Conservation (phyloP, 1,140 invertebrate genomes). For the Nasonia longicornis region DNA sequence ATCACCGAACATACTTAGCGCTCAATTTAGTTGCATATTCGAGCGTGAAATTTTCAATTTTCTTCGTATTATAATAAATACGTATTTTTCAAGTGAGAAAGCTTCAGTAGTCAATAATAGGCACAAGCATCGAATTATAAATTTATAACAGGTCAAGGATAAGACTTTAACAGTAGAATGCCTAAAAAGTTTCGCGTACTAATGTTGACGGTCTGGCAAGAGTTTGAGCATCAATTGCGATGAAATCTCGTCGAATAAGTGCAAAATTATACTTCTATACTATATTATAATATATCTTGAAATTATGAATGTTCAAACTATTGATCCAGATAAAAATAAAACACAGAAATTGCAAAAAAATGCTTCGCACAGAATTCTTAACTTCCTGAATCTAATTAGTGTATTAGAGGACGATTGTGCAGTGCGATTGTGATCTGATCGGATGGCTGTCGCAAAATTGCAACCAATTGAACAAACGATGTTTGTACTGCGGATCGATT, state of each 20-base stretch:
- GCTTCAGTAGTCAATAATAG: constrained; percentile 9
- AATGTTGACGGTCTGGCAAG: background rate
- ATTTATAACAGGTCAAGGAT: background rate
- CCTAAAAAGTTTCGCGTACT: background rate
- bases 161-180: constrained; percentile 1
- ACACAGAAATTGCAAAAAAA: background rate
- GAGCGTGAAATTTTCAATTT: background rate
- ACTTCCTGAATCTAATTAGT: background rate
- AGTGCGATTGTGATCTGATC: constrained; percentile 1
- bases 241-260: background rate
- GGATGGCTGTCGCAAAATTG: background rate
- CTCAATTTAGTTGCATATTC: background rate
- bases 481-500: constrained; percentile 8
- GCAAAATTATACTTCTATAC: background rate
- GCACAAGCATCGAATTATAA: constrained; percentile 1
- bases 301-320: background rate
- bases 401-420: background rate
- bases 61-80: background rate
- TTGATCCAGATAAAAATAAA: background rate
- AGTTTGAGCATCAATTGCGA: background rate
- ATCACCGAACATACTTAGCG: background rate
- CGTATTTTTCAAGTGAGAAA: background rate
- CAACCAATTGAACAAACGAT: constrained; percentile 12
- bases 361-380: background rate
- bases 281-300: background rate